Base-by-base conservation (phyloP, 2,797 vertebrate genomes). In the Enteromius mattozi region DNA sequence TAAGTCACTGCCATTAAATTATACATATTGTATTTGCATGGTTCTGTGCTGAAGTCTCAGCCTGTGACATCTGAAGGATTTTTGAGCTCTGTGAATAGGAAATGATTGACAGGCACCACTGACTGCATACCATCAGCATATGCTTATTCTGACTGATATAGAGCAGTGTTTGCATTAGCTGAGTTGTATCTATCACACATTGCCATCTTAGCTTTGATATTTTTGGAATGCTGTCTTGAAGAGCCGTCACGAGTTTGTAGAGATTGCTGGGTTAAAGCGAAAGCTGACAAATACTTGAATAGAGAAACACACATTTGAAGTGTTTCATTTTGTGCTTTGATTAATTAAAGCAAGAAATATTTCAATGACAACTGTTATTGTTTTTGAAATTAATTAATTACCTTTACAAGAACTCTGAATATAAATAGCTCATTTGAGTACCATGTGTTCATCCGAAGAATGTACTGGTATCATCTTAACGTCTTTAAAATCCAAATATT, bases 1-100 rank as follows among this genome's bases (percentile, higher is more conserved):
- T 78, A 59, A 68, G 71, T 80, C 75, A 69, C 76, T 69, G 27
- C 63, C 61, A 74, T 85, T 88, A 68, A 85, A 84, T 87, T 80
- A 88, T 83, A 87, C 72, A 83, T 85, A 79, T 87, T 84, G 37
- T 61, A 77, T 86, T 81, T 87, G 63, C 78, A 79, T 87, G 68
- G 69, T 72, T 70, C 61, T 68, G 47, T 66, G 42, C 47, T 65
- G 30, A 77, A 66, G 77, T 80, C 70, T 37, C 82, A 81, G 49
- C 71, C 19, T 45, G 45, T 56, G 54, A 66, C 72, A 78, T 78
- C 68, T 84, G 45, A 68, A 78, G 78, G 47, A 21, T 61, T 71
- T 70, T 59, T 61, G 69, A 82, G 49, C 27, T 74, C 51, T 42
- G 45, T 79, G 69, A 49, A 61, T 59, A 70, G 51, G 10, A 84